Evolutionary conservation across 2,113 vertebrate species (phyloP).

Genomic region (Tursiops truncatus): DNA sequence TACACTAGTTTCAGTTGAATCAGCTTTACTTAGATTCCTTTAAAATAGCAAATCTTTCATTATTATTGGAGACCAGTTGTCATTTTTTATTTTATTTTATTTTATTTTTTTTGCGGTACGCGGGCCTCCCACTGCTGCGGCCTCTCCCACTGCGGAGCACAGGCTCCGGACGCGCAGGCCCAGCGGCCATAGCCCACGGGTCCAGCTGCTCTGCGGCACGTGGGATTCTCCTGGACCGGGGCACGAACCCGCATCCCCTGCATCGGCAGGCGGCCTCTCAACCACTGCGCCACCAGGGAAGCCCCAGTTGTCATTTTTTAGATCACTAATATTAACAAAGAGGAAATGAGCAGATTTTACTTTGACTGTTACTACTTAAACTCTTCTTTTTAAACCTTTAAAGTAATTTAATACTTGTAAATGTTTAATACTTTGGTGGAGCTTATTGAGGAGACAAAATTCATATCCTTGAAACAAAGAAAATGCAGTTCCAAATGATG

Average conservation of each 20-base stretch:
- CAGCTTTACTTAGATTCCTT: slow-evolving; percentile 39
- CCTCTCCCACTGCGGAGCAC: no score
- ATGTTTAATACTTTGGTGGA: not conserved
- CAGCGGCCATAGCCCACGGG: no score
- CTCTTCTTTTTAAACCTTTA: slow-evolving; percentile 4
- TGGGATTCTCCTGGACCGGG: no score
- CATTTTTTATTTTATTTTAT: no score
- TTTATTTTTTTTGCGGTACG: no score
- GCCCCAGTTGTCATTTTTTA: not conserved
- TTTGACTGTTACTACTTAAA: not conserved
- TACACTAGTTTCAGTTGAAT: not conserved
- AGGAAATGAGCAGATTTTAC: slow-evolving; percentile 15
- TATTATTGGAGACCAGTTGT: not conserved
- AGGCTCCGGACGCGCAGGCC: no score
- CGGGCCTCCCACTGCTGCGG: no score
- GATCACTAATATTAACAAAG: not conserved
- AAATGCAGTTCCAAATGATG: not conserved
- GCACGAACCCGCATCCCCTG: no score
- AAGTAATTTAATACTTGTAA: slow-evolving; percentile 16
- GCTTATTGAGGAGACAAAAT: slow-evolving; percentile 1
- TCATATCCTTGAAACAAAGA: slow-evolving; percentile 1
- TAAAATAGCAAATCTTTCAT: slow-evolving; percentile 21
- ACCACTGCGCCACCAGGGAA: no score
- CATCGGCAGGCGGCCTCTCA: no score
- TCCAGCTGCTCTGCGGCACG: no score